Evolutionary conservation across 2,888 invertebrate species (phyloP).

Genomic region (Acanthosepion pharaonis): DNA sequence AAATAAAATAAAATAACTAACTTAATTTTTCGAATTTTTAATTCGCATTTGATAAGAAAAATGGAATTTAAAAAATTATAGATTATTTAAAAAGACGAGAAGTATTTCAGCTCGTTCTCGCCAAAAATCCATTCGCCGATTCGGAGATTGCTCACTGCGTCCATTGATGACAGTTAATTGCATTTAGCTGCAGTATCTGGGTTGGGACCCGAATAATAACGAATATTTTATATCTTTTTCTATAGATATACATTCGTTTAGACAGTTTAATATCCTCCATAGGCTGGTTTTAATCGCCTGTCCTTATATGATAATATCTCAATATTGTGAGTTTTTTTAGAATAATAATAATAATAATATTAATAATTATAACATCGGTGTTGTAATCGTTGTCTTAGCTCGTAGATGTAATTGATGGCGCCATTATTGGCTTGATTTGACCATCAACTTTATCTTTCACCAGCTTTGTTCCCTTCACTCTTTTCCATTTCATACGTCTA

Average conservation of each 20-base stretch:
- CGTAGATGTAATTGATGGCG: conserved; percentile 63
- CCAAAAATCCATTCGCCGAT: not conserved
- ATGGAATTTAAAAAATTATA: not conserved
- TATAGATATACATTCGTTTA: not conserved
- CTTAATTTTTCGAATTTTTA: not conserved
- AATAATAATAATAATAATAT: not conserved
- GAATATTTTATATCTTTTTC: not conserved
- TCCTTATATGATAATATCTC: not conserved
- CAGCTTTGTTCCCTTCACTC: conserved; percentile 71
- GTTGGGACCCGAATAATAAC: not conserved
- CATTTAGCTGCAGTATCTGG: not conserved
- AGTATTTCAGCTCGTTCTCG: not conserved
- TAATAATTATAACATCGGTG: not conserved
- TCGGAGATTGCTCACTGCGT: not conserved
- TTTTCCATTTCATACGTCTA: conserved; percentile 73
- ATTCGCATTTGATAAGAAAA: not conserved
- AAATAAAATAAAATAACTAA: not conserved
- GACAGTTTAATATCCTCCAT: not conserved
- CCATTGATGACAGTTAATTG: not conserved
- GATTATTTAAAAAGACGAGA: not conserved
- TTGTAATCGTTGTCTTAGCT: conserved; percentile 44
- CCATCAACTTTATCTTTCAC: conserved; percentile 73
- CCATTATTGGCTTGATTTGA: conserved; percentile 70
- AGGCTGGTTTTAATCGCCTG: not conserved
- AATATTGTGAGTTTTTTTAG: not conserved